phyloP scores from a whole-genome alignment of 2,113 vertebrate genomes.

The Amblyornis subalaris region DNA sequence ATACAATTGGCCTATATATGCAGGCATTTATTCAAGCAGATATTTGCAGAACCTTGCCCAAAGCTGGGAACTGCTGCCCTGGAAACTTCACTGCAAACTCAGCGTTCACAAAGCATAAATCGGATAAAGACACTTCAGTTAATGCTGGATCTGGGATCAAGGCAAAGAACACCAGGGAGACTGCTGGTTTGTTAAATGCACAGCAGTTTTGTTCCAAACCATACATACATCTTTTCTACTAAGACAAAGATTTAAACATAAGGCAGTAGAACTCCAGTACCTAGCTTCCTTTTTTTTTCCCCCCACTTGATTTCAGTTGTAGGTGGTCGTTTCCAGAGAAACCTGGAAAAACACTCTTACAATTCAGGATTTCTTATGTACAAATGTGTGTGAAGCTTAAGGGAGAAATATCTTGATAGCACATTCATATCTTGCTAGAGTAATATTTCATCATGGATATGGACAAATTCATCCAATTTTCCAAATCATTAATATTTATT shows the following conservation, averaged over 20 bases:
- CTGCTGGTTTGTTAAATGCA: not conserved
- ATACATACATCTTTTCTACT: not conserved
- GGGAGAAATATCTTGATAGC: not conserved
- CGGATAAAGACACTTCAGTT: not conserved
- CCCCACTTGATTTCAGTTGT: not conserved
- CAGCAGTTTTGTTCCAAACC: not conserved
- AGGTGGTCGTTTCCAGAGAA: not conserved
- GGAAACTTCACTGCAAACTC: not conserved
- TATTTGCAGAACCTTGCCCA: not conserved
- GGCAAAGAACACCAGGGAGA: not conserved
- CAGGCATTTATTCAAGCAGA: not conserved
- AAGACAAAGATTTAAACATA: not conserved
- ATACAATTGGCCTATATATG: not conserved
- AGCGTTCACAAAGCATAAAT: not conserved
- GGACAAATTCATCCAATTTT: constrained; percentile 17
- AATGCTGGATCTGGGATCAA: not conserved
- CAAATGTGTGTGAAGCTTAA: not conserved
- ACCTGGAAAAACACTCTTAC: not conserved
- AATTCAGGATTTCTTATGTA: not conserved
- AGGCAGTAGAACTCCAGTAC: not conserved
- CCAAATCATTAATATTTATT: constrained; percentile 23
- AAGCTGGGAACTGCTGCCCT: too few relatives aligned
- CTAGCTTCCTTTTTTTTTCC: not conserved
- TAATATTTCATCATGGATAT: not conserved
- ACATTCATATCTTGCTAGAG: not conserved